Base-by-base conservation (phyloP, 2,888 invertebrate genomes). In the Drosophila multiciliata region DNA sequence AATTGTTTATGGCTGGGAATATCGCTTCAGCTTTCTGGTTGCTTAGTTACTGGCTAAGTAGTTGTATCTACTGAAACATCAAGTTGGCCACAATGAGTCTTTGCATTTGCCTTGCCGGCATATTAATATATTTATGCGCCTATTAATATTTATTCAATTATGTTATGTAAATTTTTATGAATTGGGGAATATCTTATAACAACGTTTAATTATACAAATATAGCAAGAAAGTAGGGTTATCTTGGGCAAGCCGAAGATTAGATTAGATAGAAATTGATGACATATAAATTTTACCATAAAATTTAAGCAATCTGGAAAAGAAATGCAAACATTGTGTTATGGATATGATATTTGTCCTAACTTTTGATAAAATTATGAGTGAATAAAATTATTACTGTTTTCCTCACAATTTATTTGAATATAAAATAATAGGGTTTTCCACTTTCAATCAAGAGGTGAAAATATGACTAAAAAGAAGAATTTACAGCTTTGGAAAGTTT, bases 1-100 rank as follows among this genome's bases (percentile, higher is more conserved):
- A 60, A 58, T 78, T 78, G 78, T 71, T 78, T 78, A 80, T 67
- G 63, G 49, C 9, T n/a, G 26, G 50, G 62, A 60, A 59, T 29
- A 53, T 59, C 55, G 49, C 59, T 75, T 63, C 20, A 32, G 33
- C 42, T 15, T 49, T 29, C 49, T 23, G 23, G 77, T 77, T 70
- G 80, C 77, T 40, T 36, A 45, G 77, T 35, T 55, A 77, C 77
- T 15, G 60, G 53, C 45, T 45, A 61, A 62, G 17, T 53, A 63
- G 45, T 35, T 62, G 9, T 29, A 38, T 36, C 33, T 58, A 12
- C 12, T 63, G 32, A 6, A 48, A 4, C 35, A 23, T 33, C 40
- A 29, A 58, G 45, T 20, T 29, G 49, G 32, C 17, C 38, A 20
- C 36, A 15, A 15, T 23, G 45, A 52, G 23, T 12, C 23, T 23